Percentiles rank a stretch among this genome's conserved stretches.
Evolutionary conservation across 2,113 vertebrate species (phyloP).

Genomic region (Cyprinodon tularosa): DNA sequence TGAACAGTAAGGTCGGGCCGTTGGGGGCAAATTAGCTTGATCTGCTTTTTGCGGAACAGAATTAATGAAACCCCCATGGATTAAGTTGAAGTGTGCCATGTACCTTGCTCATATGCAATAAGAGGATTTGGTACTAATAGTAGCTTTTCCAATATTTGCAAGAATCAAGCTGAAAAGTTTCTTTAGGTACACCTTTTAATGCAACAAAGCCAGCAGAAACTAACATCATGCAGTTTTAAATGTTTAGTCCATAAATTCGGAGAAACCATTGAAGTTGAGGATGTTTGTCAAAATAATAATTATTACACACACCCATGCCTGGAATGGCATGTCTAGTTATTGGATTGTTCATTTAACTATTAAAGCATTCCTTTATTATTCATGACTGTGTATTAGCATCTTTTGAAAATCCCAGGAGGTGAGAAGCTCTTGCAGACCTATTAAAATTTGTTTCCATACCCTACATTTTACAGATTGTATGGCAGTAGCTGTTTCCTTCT

Average conservation of each 20-base stretch:
- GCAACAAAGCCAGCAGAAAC: constrained; percentile 38
- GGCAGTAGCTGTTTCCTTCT: constrained; percentile 19
- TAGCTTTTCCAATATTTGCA: constrained; percentile 53
- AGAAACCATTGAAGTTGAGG: background rate
- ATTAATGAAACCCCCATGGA: constrained; percentile 74
- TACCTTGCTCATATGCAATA: constrained; percentile 40
- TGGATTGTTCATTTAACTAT: background rate
- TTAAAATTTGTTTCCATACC: constrained; percentile 52
- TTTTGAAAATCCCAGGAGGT: constrained; percentile 22
- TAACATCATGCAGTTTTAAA: constrained; percentile 38
- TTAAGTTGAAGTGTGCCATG: constrained; percentile 50
- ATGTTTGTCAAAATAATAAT: background rate
- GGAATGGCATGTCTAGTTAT: background rate
- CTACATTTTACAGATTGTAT: constrained; percentile 7
- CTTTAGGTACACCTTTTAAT: constrained; percentile 39
- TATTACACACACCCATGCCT: background rate
- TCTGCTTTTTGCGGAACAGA: constrained; percentile 73
- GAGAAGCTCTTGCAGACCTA: constrained; percentile 36
- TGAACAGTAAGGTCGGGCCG: constrained; percentile 74
- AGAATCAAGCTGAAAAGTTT: constrained; percentile 28
- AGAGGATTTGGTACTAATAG: constrained; percentile 5
- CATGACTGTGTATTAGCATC: constrained; percentile 13
- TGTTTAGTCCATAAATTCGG: background rate
- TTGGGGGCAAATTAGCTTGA: constrained; percentile 76
- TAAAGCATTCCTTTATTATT: constrained; percentile 36